These are phyloP conservation scores for Habrosyne pyritoides DNA, from an alignment of 2,888 invertebrate species.

Conservation along the genomic window DNA sequence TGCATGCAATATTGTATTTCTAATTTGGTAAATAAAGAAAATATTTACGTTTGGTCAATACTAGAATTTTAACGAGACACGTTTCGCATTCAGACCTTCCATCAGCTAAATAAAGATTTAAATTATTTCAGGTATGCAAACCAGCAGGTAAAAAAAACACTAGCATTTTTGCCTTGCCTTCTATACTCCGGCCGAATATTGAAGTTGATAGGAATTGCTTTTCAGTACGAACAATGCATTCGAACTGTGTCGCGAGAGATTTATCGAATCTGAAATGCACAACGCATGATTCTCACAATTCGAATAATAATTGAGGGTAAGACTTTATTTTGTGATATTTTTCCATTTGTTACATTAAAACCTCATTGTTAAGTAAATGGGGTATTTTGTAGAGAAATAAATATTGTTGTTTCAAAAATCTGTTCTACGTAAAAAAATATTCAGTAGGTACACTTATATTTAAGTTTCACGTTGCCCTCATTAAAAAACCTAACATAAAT, in stretches of 20 bases:
- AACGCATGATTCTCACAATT: neutral
- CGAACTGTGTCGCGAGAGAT: neutral
- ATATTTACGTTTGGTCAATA: neutral
- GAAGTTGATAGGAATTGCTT: conserved; percentile 5
- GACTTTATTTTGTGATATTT: neutral
- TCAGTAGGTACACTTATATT: too few relatives aligned
- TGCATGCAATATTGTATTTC: neutral
- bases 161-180: neutral
- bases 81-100: neutral
- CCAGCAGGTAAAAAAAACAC: neutral
- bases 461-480: too few relatives aligned
- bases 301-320: neutral
- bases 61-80: conserved; percentile 1
- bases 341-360: too few relatives aligned
- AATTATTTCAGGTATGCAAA: neutral
- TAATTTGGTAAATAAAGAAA: neutral
- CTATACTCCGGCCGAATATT: neutral
- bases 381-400: too few relatives aligned
- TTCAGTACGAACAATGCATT: conserved; percentile 3
- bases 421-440: too few relatives aligned
- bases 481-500: too few relatives aligned
- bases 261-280: neutral
- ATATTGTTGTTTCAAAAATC: too few relatives aligned
- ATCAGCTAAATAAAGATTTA: neutral
- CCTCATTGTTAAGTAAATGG: too few relatives aligned